Conservation (phyloP, 2,888 invertebrate genomes). For the Apotomis betuletana region DNA sequence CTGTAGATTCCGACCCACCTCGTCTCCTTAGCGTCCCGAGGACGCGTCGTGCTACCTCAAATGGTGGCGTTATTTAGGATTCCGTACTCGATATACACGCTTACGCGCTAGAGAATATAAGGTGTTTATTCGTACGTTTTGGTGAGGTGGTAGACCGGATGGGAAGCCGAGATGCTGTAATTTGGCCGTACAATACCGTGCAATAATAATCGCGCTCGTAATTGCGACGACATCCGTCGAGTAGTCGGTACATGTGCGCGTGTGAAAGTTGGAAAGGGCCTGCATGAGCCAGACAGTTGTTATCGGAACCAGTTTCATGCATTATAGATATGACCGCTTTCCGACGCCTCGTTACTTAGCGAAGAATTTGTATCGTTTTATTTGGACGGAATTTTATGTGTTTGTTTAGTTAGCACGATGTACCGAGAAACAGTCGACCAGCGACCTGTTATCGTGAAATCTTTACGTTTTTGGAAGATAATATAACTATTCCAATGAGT, state of each 20-base stretch:
- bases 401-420: constrained; percentile 11
- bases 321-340: constrained; percentile 73
- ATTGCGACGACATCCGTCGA: constrained; percentile 80
- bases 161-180: constrained; percentile 80
- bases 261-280: constrained; percentile 79
- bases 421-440: background rate
- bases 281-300: constrained; percentile 52
- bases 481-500: too few relatives aligned
- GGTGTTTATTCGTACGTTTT: constrained; percentile 49
- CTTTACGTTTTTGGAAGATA: too few relatives aligned
- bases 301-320: constrained; percentile 72
- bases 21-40: constrained; percentile 57
- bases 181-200: constrained; percentile 79
- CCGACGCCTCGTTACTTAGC: constrained; percentile 58
- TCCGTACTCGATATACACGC: constrained; percentile 43
- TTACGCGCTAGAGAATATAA: constrained; percentile 48
- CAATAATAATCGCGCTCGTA: constrained; percentile 79
- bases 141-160: constrained; percentile 64
- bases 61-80: constrained; percentile 52
- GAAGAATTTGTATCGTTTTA: constrained; percentile 64
- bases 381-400: constrained; percentile 60
- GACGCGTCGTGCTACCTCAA: constrained; percentile 46
- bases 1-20: constrained; percentile 54
- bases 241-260: constrained; percentile 66
- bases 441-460: constrained; percentile 2